A percentile compares a stretch with the other conserved stretches of the same genome.
These are phyloP conservation scores for Leptinotarsa peninsularis DNA, from an alignment of 2,888 invertebrate genomes.

Conservation along the genomic window DNA sequence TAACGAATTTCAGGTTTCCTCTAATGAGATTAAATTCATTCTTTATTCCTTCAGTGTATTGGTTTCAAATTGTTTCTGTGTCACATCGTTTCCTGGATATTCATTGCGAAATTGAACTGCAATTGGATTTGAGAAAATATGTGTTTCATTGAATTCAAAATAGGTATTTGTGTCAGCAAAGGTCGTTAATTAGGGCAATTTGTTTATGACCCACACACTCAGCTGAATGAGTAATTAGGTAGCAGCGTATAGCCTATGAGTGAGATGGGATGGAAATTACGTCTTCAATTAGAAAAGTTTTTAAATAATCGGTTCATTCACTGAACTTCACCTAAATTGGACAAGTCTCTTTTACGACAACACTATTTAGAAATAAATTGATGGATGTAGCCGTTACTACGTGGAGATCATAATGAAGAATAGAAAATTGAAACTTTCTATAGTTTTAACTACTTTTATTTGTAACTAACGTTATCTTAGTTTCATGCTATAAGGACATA, in stretches of 20 bases:
- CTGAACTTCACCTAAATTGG: too few relatives aligned
- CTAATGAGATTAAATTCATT: slow-evolving; percentile 55
- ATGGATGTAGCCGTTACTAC: too few relatives aligned
- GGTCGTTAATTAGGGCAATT: slow-evolving; percentile 33
- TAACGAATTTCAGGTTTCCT: slow-evolving; percentile 49
- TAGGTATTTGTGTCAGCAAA: slow-evolving; percentile 23
- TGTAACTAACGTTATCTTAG: too few relatives aligned
- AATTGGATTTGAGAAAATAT: slow-evolving; percentile 21
- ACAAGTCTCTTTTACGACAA: too few relatives aligned
- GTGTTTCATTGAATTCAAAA: slow-evolving; percentile 27
- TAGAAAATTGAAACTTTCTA: too few relatives aligned
- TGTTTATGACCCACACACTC: slow-evolving; percentile 31
- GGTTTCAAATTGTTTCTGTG: slow-evolving; percentile 2
- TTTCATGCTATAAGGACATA: too few relatives aligned
- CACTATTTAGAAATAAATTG: too few relatives aligned
- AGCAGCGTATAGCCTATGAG: neutral
- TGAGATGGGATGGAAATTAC: slow-evolving; percentile 9
- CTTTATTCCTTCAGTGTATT: slow-evolving; percentile 27
- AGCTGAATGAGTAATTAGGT: slow-evolving; percentile 3
- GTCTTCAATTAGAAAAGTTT: neutral
- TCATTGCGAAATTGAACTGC: neutral
- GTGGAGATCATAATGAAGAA: too few relatives aligned
- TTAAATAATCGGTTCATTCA: neutral
- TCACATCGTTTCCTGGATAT: neutral
- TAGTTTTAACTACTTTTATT: too few relatives aligned